Evolutionary conservation across 2,797 vertebrate species (phyloP).

Genomic region (Helicolenus hilgendorfi): DNA sequence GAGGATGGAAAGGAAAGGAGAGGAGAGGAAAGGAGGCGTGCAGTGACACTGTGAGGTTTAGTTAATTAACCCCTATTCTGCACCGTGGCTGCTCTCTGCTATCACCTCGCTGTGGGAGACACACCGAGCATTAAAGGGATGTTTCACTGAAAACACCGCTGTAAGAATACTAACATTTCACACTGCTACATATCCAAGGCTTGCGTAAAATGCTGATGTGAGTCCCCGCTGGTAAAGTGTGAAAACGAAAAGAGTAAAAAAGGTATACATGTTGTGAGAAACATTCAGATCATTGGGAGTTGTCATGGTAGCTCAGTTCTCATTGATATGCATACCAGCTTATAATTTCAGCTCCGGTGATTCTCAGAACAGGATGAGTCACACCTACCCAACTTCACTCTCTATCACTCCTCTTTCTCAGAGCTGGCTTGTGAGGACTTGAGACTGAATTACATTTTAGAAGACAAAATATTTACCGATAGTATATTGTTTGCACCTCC

Average conservation of each 20-base stretch:
- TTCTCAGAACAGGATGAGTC: slow-evolving; percentile 80
- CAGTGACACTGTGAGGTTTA: slow-evolving; percentile 47
- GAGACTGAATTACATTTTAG: slow-evolving; percentile 43
- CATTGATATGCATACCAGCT: slow-evolving; percentile 77
- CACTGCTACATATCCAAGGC: neutral
- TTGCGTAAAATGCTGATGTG: slow-evolving; percentile 13
- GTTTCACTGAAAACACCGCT: slow-evolving; percentile 39
- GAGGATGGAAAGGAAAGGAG: neutral
- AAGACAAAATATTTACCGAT: slow-evolving; percentile 23
- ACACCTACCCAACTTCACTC: slow-evolving; percentile 61
- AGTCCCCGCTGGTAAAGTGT: slow-evolving; percentile 9
- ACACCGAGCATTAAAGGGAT: slow-evolving; percentile 35
- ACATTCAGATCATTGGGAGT: slow-evolving; percentile 60
- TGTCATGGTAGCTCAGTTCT: slow-evolving; percentile 78
- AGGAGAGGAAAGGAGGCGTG: slow-evolving; percentile 33
- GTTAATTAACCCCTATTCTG: slow-evolving; percentile 66
- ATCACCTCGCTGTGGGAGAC: slow-evolving; percentile 47
- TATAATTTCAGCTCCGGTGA: slow-evolving; percentile 74
- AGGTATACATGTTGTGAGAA: slow-evolving; percentile 53
- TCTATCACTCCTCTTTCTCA: slow-evolving; percentile 35
- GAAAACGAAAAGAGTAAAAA: slow-evolving; percentile 39
- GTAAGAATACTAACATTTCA: slow-evolving; percentile 18
- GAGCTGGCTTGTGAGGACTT: slow-evolving; percentile 38
- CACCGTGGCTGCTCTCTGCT: slow-evolving; percentile 30
- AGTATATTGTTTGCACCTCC: neutral